phyloP scores from a whole-genome alignment of 2,113 vertebrate species.

The Oncorhynchus nerka region DNA sequence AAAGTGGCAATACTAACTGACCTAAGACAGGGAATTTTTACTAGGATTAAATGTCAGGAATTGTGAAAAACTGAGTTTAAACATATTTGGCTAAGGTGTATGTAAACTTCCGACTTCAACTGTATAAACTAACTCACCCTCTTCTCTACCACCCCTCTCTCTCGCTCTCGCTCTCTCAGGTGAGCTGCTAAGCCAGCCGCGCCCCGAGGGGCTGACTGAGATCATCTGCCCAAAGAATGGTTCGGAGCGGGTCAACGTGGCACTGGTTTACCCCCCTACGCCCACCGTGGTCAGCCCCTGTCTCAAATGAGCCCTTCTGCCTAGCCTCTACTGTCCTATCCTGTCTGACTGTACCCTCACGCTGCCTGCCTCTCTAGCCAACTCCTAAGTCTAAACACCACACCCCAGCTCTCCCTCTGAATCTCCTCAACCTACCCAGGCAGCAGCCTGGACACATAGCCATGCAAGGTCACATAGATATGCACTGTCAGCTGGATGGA shows the following conservation, averaged over 20 bases:
- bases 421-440: neutral
- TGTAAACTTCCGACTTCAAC: too few species aligned
- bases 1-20: too few species aligned
- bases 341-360: neutral
- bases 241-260: constrained; percentile 90
- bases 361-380: constrained; percentile 1
- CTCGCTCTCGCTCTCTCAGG: constrained; percentile 66
- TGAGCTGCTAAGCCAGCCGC: constrained; percentile 92
- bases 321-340: neutral
- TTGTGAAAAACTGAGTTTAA: too few species aligned
- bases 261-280: constrained; percentile 93
- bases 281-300: constrained; percentile 91
- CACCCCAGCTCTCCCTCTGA: neutral
- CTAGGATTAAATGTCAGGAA: too few species aligned
- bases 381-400: neutral
- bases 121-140: neutral
- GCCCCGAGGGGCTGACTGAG: constrained; percentile 92
- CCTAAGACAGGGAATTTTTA: too few species aligned
- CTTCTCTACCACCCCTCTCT: too few species aligned
- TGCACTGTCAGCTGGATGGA: neutral
- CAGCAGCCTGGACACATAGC: neutral
- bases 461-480: neutral
- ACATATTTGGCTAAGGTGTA: too few species aligned
- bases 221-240: constrained; percentile 94
- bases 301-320: constrained; percentile 77